These are phyloP conservation scores for Platyura marginata DNA, from an alignment of 1,140 invertebrate species.

Conservation along the genomic window DNA sequence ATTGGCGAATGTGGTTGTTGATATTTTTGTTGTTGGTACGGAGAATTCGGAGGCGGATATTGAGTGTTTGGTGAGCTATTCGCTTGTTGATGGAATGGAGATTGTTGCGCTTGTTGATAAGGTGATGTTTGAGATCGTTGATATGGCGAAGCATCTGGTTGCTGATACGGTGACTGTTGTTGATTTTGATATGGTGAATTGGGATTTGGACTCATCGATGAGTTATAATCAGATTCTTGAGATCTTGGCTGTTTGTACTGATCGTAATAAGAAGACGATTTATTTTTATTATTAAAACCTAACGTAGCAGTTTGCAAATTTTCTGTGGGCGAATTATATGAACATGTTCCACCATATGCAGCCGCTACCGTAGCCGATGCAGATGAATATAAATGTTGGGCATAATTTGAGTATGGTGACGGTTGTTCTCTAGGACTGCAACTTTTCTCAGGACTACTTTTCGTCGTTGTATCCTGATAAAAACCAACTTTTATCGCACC, in stretches of 20 bases:
- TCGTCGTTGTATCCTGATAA: constrained; percentile 55
- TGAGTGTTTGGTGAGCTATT: not conserved
- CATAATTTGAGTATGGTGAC: constrained; percentile 36
- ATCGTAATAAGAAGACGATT: constrained; percentile 29
- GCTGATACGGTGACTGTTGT: constrained; percentile 12
- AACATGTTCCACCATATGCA: not conserved
- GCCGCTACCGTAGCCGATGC: constrained; percentile 23
- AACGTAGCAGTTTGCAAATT: not conserved
- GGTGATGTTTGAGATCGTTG: constrained; percentile 23
- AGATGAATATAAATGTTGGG: constrained; percentile 37
- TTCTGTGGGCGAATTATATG: not conserved
- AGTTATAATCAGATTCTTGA: constrained; percentile 23
- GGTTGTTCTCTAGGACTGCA: constrained; percentile 42
- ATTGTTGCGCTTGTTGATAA: constrained; percentile 24
- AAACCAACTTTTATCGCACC: constrained; percentile 56
- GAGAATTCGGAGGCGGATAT: constrained; percentile 14
- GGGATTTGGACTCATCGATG: constrained; percentile 23
- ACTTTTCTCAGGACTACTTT: constrained; percentile 51
- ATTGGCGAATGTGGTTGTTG: constrained; percentile 6
- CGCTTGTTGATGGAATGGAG: constrained; percentile 18
- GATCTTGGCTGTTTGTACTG: constrained; percentile 27
- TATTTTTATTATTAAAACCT: constrained; percentile 4
- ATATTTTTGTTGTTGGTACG: constrained; percentile 18
- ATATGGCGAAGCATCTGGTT: constrained; percentile 25
- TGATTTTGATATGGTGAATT: constrained; percentile 12